phyloP scores from a whole-genome alignment of 92 coral and sea anemone species.

The Epizoanthus ramosus region DNA sequence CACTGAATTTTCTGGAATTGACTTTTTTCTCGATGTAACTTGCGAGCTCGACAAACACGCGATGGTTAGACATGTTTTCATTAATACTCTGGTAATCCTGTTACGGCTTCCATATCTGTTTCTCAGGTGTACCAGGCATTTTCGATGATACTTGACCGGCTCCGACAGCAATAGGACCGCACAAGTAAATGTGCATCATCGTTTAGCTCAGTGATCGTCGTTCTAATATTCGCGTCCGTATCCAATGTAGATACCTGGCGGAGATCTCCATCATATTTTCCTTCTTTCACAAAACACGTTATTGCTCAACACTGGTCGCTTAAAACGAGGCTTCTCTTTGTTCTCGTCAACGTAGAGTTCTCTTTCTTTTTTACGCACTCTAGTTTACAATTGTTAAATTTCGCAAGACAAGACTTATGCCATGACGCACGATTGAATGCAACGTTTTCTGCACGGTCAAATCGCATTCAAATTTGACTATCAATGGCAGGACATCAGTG shows the following conservation, averaged over 20 bases:
- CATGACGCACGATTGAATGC: conserved; percentile 28
- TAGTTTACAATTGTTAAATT: conserved; percentile 20
- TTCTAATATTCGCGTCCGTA: conserved; percentile 7
- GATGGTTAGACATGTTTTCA: conserved; percentile 44
- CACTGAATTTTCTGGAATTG: conserved; percentile 12
- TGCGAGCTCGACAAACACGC: conserved; percentile 48
- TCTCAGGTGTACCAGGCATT: too few species aligned
- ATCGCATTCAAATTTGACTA: not conserved
- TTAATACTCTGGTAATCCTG: not conserved
- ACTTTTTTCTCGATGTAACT: conserved; percentile 24
- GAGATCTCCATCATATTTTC: not conserved
- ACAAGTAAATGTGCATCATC: not conserved
- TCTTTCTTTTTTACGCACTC: not conserved
- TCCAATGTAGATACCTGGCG: not conserved
- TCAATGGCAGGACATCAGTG: too few species aligned
- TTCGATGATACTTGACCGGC: not conserved
- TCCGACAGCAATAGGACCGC: not conserved
- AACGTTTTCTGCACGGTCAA: not conserved
- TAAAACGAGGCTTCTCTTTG: not conserved
- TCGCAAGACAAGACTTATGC: conserved; percentile 49
- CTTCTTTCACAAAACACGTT: conserved; percentile 4
- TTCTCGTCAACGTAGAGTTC: not conserved
- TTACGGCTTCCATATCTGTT: not conserved
- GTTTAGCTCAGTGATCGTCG: not conserved
- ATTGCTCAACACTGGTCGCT: conserved; percentile 46